A percentile compares a stretch with the other conserved stretches of the same genome.
Evolutionary conservation across 2,113 vertebrate genomes (phyloP).

Genomic region (Spea multiplicata): DNA sequence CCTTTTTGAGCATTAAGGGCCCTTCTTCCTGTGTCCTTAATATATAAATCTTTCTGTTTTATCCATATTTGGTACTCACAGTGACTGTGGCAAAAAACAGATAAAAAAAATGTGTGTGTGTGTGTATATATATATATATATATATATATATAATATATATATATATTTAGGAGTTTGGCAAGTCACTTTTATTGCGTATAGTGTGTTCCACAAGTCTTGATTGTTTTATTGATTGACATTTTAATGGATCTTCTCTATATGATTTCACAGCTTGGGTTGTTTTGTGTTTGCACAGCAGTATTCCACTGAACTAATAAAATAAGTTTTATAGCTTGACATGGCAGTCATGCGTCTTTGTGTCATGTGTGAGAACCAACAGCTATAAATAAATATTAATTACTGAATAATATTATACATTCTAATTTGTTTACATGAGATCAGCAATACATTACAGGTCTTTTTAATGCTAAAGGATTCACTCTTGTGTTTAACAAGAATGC

Average conservation of each 20-base stretch:
- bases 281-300: not conserved
- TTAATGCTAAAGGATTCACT: too few species aligned
- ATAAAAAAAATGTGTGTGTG: too few species aligned
- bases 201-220: not conserved
- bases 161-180: not conserved
- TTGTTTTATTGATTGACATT: conserved; percentile 13
- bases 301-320: conserved; percentile 3
- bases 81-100: too few species aligned
- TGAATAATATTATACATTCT: not conserved
- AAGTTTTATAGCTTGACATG: not conserved
- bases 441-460: too few species aligned
- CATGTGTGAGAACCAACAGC: not conserved
- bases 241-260: conserved; percentile 9
- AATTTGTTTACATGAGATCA: not conserved
- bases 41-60: too few species aligned
- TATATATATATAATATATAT: too few species aligned
- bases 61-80: too few species aligned
- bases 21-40: too few species aligned
- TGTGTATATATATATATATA: too few species aligned
- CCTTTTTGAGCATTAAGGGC: too few species aligned
- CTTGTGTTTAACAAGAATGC: too few species aligned
- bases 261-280: not conserved
- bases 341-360: not conserved
- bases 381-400: not conserved
- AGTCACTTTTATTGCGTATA: not conserved